phyloP scores from a whole-genome alignment of 2,888 invertebrate genomes.

The Apoda limacodes region DNA sequence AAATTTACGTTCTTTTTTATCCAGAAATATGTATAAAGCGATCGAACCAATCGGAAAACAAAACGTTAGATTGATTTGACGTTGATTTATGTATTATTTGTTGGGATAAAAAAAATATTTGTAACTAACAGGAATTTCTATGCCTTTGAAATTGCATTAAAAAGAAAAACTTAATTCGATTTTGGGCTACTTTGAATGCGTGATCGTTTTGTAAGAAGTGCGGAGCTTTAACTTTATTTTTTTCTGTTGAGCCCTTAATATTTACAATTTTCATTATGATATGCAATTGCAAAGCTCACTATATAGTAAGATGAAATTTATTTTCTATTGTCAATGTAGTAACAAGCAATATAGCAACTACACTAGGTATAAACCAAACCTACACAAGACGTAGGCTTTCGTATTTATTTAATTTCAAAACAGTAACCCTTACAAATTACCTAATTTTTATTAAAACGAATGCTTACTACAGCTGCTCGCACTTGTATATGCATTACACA shows the following conservation, averaged over 20 bases:
- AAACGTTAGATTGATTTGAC: too few relatives aligned
- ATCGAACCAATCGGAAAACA: too few relatives aligned
- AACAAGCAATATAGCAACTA: conserved; percentile 18
- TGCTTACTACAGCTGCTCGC: conserved; percentile 59
- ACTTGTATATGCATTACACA: conserved; percentile 62
- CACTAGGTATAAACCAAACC: conserved; percentile 29
- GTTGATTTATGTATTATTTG: too few relatives aligned
- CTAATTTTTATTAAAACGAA: conserved; percentile 37
- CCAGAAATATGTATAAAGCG: too few relatives aligned
- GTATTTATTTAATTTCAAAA: conserved; percentile 36
- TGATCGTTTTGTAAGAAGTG: too few relatives aligned
- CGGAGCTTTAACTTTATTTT: too few relatives aligned
- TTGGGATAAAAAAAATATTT: too few relatives aligned
- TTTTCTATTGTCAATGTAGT: conserved; percentile 27
- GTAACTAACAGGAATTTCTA: too few relatives aligned
- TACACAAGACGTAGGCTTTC: conserved; percentile 28
- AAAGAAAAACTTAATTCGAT: too few relatives aligned
- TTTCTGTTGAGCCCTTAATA: conserved; percentile 25
- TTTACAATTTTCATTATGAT: conserved; percentile 66
- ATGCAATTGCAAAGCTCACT: conserved; percentile 71
- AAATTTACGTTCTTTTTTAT: too few relatives aligned
- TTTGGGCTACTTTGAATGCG: too few relatives aligned
- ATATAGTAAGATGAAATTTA: conserved; percentile 52
- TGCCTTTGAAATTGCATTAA: too few relatives aligned
- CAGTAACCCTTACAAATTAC: conserved; percentile 41